Base-by-base conservation (phyloP, 2,113 vertebrate genomes). In the Mungos mungo region DNA sequence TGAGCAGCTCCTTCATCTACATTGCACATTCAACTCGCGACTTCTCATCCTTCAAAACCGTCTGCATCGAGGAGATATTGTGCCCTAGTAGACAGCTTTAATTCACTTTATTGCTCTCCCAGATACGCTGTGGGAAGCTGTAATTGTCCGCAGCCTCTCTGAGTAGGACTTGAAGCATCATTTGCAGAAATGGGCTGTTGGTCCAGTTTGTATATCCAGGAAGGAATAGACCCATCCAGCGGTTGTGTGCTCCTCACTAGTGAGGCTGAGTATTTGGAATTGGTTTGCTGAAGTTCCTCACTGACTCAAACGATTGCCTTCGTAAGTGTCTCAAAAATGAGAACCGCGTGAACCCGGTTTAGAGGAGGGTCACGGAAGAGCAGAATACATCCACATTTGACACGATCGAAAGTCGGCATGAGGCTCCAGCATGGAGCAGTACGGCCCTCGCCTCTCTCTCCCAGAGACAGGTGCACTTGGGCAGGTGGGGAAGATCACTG, bases 1-100 rank as follows among this genome's bases (percentile, higher is more conserved):
- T 72, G 89, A 98, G 83, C 82, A 90, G 45, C 95, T 93, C 71
- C 79, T 88, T 92, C 81, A 66, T 83, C 52, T 66, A 33, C 47
- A 33, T 54, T 77, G 50, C 25, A 57, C 89, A 95, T 88, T 92
- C 82, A 86, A 93, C 74, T 47, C 83, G 41, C 4, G 25, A 83
- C n/a, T 18, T 92, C 91, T 97, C 85, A 45, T 54, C 76, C 76
- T 87, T 93, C n/a, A 52, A 82, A 84, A 81, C 31, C 63, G 45
- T 76, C 65, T 92, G 41, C 74, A 81, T 83, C 47, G 80, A 96
- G 65, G 89, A 92, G 68, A 74, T 86, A 69, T 10, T 60, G 33
- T 72, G 29, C 25, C 93, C 89, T 77, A 52, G 47, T 35, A 91
- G 68, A 92, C 54, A 47, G 47, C 80, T 85, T 87, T 74, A 74